These are phyloP conservation scores for Diogma glabrata DNA, from an alignment of 2,888 invertebrate species.

Conservation along the genomic window DNA sequence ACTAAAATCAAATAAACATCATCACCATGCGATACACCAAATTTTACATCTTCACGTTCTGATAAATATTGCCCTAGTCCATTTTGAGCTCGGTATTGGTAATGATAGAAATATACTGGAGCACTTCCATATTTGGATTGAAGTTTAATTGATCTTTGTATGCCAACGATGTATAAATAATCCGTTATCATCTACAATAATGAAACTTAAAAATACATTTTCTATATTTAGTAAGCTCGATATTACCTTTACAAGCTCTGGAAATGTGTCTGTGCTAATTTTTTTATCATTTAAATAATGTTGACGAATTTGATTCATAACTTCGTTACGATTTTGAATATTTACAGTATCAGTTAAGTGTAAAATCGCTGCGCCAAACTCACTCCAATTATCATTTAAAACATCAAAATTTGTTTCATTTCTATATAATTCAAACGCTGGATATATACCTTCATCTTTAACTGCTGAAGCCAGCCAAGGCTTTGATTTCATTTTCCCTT, in stretches of 20 bases:
- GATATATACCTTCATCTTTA: slow-evolving; percentile 62
- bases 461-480: slow-evolving; percentile 60
- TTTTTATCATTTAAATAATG: slow-evolving; percentile 43
- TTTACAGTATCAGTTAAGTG: slow-evolving; percentile 50
- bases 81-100: slow-evolving; percentile 44
- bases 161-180: slow-evolving; percentile 47
- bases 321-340: slow-evolving; percentile 32
- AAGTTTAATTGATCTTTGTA: slow-evolving; percentile 46
- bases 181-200: slow-evolving; percentile 46
- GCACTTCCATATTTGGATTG: slow-evolving; percentile 44
- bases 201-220: too few species aligned
- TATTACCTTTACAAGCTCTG: too few species aligned
- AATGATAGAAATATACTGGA: slow-evolving; percentile 55
- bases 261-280: slow-evolving; percentile 39
- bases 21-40: slow-evolving; percentile 55
- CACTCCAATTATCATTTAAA: slow-evolving; percentile 46
- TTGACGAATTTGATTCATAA: slow-evolving; percentile 42
- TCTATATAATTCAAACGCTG: slow-evolving; percentile 41
- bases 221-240: too few species aligned
- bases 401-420: too few species aligned
- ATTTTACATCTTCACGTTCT: slow-evolving; percentile 32
- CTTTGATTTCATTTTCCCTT: slow-evolving; percentile 47
- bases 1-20: slow-evolving; percentile 40
- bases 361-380: slow-evolving; percentile 47
- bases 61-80: slow-evolving; percentile 47